Evolutionary conservation across 2,797 vertebrate species (phyloP).

Genomic region (Microctenopoma lineatum): DNA sequence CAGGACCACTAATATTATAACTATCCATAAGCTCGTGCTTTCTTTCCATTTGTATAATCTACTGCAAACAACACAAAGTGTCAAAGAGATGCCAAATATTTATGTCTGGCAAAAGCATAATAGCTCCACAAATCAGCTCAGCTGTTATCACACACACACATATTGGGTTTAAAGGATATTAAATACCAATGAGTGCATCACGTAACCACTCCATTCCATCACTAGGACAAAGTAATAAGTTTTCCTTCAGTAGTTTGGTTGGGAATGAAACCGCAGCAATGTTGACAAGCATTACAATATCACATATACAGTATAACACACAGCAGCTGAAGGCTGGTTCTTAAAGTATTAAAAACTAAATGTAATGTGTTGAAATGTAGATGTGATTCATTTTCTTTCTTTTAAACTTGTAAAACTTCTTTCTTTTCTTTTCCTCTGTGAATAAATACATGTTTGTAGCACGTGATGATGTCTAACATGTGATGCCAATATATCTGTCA

Average conservation of each 20-base stretch:
- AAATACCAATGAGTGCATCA: not conserved
- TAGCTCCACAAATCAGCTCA: slow-evolving; percentile 6
- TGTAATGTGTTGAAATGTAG: too few species aligned
- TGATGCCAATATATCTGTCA: too few species aligned
- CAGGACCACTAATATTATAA: slow-evolving; percentile 37
- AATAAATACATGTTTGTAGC: too few species aligned
- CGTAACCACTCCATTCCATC: slow-evolving; percentile 9
- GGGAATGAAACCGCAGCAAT: slow-evolving; percentile 20
- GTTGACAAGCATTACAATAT: slow-evolving; percentile 3
- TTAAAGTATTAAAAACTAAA: too few species aligned
- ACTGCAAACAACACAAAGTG: slow-evolving; percentile 18
- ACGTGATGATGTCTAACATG: too few species aligned
- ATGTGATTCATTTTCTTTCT: too few species aligned
- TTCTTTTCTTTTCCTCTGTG: too few species aligned
- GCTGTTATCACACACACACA: slow-evolving; percentile 11
- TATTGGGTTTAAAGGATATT: not conserved
- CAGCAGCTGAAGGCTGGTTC: too few species aligned
- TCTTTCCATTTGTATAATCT: slow-evolving; percentile 30
- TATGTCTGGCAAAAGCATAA: slow-evolving; percentile 13
- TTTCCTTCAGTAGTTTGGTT: slow-evolving; percentile 27
- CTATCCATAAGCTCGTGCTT: slow-evolving; percentile 16
- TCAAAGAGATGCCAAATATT: slow-evolving; percentile 36
- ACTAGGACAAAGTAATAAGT: slow-evolving; percentile 10
- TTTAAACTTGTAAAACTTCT: too few species aligned
- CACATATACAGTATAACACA: too few species aligned